Percentiles rank a stretch among this genome's conserved stretches.
Evolutionary conservation across 2,888 invertebrate genomes (phyloP).

Genomic region (Eumerus sabulonum): DNA sequence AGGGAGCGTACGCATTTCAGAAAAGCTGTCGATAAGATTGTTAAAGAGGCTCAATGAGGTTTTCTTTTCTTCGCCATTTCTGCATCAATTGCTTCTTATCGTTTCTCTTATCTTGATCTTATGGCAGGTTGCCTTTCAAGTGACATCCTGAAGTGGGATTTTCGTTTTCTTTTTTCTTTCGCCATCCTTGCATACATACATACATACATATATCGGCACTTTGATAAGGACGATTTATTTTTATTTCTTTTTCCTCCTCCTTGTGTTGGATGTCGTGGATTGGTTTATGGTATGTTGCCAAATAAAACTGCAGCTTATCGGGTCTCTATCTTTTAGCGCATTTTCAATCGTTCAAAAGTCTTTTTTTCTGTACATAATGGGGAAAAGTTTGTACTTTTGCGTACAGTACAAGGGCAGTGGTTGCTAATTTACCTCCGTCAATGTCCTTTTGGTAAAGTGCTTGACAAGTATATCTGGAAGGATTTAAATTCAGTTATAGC

Average conservation of each 20-base stretch:
- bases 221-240: constrained; percentile 20
- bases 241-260: too few relatives aligned
- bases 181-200: too few relatives aligned
- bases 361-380: too few relatives aligned
- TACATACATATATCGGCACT: constrained; percentile 1
- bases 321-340: background rate
- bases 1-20: too few relatives aligned
- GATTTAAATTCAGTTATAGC: constrained; percentile 21
- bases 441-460: too few relatives aligned
- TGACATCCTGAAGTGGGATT: constrained; percentile 44
- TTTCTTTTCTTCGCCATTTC: constrained; percentile 16
- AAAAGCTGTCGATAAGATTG: constrained; percentile 28
- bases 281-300: background rate
- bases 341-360: too few relatives aligned
- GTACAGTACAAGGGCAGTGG: too few relatives aligned
- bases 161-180: constrained; percentile 4
- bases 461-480: constrained; percentile 9
- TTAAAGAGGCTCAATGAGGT: constrained; percentile 29
- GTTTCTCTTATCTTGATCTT: constrained; percentile 34
- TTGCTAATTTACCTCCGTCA: too few relatives aligned
- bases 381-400: too few relatives aligned
- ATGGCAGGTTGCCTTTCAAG: constrained; percentile 31
- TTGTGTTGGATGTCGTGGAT: constrained; percentile 15
- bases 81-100: constrained; percentile 32
- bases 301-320: constrained; percentile 2